Base-by-base conservation (phyloP, 1,140 invertebrate genomes). In the Copidosoma floridanum region DNA sequence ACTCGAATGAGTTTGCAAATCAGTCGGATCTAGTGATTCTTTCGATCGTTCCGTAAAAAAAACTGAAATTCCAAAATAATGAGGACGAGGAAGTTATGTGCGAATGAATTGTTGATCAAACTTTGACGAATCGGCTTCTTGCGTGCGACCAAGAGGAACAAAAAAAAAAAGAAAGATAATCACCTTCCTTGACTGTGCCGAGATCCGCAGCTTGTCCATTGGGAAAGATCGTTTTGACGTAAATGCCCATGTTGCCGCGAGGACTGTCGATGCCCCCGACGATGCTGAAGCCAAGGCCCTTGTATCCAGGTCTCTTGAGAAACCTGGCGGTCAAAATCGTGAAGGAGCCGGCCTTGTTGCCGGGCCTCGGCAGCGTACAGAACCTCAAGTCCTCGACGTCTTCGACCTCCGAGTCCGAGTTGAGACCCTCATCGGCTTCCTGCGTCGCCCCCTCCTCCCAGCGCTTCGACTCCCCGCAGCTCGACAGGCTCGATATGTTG, bases 241-340 rank as follows among this genome's bases (percentile, higher is more conserved):
- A 95, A 68, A 95, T 95, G 14, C 93, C 93, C 85, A 95, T 91
- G 66, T 86, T 88, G 3, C 93, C 93, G 71, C 90, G 89, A 1
- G 93, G 90, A 29, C 92, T 93, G 73, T 95, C 93, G 8, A 84
- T 87, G 38, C 93, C 93, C 24, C 93, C 94, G 21, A 95, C 93
- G 68, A 95, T 93, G 74, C 91, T 94, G 73, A 96, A 95, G 1
- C 93, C 94, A 21, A 97, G 82, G 55, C 91, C 92, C 73, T 93
- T 94, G 52, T 91, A 86, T 3, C 91, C 89, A 10, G 85, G 85
- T 18, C 92, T 92, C 78, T 95, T 95, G 71, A 87, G 85, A 71
- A 94, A 92, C 43, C 83, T 76, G 12, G 84, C 83, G 2, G 80
- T 83, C 56, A 82, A 67, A 58, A 85, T 84, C 32, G 74, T 83